phyloP scores from a whole-genome alignment of 1,140 invertebrate genomes.

The Stratiolaelaps scimitus region DNA sequence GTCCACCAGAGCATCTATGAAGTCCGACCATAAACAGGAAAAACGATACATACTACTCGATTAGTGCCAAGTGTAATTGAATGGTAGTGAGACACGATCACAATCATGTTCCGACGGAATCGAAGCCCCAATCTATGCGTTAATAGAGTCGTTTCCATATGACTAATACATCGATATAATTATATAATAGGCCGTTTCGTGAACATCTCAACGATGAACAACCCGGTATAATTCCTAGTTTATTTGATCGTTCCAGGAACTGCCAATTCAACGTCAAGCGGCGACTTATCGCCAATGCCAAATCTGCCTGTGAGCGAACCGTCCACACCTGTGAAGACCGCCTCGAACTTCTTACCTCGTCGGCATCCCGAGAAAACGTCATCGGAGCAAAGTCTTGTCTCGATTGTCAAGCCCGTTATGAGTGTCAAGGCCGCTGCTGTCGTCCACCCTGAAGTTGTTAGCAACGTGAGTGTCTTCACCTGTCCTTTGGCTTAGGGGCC shows the following conservation, averaged over 20 bases:
- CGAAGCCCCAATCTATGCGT: neutral
- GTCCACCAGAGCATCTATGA: too few relatives aligned
- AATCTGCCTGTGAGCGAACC: conserved; percentile 21
- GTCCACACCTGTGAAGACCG: conserved; percentile 13
- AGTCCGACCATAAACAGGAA: too few relatives aligned
- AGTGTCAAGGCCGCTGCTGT: conserved; percentile 18
- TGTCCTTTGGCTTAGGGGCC: too few relatives aligned
- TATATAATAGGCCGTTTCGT: neutral
- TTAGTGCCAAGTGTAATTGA: too few relatives aligned
- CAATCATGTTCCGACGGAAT: too few relatives aligned
- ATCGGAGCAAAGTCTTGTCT: conserved; percentile 23
- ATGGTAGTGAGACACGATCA: neutral
- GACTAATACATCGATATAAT: neutral
- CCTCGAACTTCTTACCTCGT: conserved; percentile 10
- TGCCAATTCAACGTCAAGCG: conserved; percentile 26
- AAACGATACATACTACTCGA: too few relatives aligned
- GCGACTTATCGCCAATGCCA: conserved; percentile 15
- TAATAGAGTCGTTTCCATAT: neutral
- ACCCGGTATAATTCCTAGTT: neutral
- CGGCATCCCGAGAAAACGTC: conserved; percentile 15
- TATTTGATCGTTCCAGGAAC: conserved; percentile 3
- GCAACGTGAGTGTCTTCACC: neutral
- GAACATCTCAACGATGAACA: too few relatives aligned
- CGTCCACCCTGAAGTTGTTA: conserved; percentile 19
- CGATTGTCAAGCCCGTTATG: conserved; percentile 21